Percentiles rank a stretch among this genome's conserved stretches.
phyloP scores from a whole-genome alignment of 2,888 invertebrate species.

The Actias luna region DNA sequence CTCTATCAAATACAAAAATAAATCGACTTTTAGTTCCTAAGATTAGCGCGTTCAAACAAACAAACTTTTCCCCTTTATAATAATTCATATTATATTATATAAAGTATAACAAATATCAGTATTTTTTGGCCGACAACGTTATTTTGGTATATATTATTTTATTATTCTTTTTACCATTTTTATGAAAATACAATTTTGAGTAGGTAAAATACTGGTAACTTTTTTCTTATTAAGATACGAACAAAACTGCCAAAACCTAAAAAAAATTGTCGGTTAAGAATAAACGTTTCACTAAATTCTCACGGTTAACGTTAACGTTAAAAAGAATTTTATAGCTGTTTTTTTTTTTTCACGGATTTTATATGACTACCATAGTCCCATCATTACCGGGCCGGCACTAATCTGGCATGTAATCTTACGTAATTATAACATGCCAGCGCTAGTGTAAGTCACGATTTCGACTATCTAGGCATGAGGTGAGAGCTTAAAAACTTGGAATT shows the following conservation, averaged over 20 bases:
- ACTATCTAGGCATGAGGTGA: slow-evolving; percentile 60
- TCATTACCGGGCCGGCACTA: slow-evolving; percentile 59
- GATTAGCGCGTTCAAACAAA: too few relatives aligned
- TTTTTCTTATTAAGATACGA: background rate
- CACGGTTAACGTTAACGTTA: slow-evolving; percentile 19
- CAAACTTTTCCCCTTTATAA: too few relatives aligned
- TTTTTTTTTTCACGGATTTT: slow-evolving; percentile 44
- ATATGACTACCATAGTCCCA: slow-evolving; percentile 41
- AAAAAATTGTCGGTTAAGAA: background rate
- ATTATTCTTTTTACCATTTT: too few relatives aligned
- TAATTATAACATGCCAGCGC: slow-evolving; percentile 74
- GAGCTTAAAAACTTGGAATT: slow-evolving; percentile 58
- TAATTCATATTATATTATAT: too few relatives aligned
- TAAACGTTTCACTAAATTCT: slow-evolving; percentile 15
- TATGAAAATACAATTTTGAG: too few relatives aligned
- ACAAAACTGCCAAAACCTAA: background rate
- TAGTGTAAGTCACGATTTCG: slow-evolving; percentile 76
- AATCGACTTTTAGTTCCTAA: too few relatives aligned
- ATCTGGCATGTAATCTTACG: slow-evolving; percentile 67
- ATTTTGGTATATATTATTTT: too few relatives aligned
- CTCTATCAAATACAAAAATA: too few relatives aligned
- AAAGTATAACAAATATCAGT: too few relatives aligned
- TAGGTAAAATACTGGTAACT: too few relatives aligned
- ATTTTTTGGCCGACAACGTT: too few relatives aligned
- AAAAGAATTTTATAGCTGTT: slow-evolving; percentile 32